phyloP scores from a whole-genome alignment of 2,797 vertebrate species.

The Enteromius anoplus region DNA sequence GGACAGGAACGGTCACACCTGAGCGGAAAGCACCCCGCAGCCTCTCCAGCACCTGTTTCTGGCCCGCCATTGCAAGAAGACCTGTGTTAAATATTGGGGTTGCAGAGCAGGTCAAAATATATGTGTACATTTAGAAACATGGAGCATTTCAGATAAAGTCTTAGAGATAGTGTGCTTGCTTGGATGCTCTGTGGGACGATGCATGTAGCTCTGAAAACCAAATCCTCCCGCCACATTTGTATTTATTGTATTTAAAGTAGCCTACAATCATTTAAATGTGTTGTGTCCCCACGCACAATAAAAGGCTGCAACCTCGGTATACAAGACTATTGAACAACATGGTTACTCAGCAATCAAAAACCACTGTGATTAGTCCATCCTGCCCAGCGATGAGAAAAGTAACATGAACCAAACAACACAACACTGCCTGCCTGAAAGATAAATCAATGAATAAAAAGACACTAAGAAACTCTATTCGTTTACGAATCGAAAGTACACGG shows the following conservation, averaged over 20 bases:
- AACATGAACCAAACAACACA: not conserved
- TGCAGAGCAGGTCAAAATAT: not conserved
- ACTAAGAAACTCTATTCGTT: no score
- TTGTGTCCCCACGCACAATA: not conserved
- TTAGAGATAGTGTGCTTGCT: not conserved
- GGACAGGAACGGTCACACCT: constrained; percentile 66
- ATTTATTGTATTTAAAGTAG: not conserved
- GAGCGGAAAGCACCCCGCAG: constrained; percentile 67
- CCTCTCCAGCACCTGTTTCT: constrained; percentile 64
- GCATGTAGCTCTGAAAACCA: not conserved
- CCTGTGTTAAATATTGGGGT: constrained; percentile 39
- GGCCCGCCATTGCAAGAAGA: constrained; percentile 68
- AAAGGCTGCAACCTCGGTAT: not conserved
- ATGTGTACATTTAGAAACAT: not conserved
- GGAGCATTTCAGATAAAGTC: not conserved
- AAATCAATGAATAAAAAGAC: not conserved
- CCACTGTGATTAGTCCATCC: not conserved
- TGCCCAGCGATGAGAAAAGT: constrained; percentile 12
- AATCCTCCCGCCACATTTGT: not conserved
- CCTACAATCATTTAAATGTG: not conserved
- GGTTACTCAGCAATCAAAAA: constrained; percentile 1
- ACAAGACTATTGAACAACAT: not conserved
- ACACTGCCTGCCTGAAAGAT: not conserved
- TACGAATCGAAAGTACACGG: not conserved
- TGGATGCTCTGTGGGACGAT: no score